These are phyloP conservation scores for Endotricha flammealis DNA, from an alignment of 2,888 invertebrate species.

Conservation along the genomic window DNA sequence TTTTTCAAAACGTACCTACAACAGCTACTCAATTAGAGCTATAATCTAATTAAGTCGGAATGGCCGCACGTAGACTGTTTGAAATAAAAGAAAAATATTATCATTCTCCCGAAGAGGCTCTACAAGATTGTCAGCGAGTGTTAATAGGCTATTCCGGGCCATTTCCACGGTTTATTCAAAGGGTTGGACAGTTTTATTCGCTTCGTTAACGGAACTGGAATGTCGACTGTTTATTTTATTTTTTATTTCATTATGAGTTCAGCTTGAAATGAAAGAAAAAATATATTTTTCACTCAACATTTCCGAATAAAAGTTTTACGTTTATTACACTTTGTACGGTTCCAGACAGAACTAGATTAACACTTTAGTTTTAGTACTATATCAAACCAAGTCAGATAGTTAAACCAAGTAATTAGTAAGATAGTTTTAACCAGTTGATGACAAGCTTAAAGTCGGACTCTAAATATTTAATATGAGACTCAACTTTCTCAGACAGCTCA, in stretches of 20 bases:
- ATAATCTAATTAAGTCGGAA: conserved; percentile 59
- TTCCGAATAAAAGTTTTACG: conserved; percentile 3
- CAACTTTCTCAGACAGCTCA: too few relatives aligned
- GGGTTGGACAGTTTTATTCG: conserved; percentile 64
- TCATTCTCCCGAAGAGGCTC: conserved; percentile 49
- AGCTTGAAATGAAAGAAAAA: conserved; percentile 21
- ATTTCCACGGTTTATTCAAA: conserved; percentile 65
- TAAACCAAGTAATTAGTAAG: too few relatives aligned
- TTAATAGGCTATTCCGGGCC: conserved; percentile 64
- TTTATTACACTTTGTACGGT: too few relatives aligned
- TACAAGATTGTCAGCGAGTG: conserved; percentile 62
- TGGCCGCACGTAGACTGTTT: conserved; percentile 40
- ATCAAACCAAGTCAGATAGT: too few relatives aligned
- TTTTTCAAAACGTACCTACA: conserved; percentile 43
- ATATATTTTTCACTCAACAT: conserved; percentile 15
- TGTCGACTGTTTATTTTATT: conserved; percentile 50
- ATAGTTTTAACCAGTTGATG: too few relatives aligned
- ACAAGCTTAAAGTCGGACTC: too few relatives aligned
- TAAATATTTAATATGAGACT: too few relatives aligned
- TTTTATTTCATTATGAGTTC: conserved; percentile 43
- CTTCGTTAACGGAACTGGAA: conserved; percentile 59
- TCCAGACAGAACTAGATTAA: too few relatives aligned
- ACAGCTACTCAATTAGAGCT: conserved; percentile 46
- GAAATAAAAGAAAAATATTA: conserved; percentile 71
- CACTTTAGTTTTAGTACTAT: too few relatives aligned